Conservation (phyloP, 2,888 invertebrate species). For the Drosophila diplacantha region DNA sequence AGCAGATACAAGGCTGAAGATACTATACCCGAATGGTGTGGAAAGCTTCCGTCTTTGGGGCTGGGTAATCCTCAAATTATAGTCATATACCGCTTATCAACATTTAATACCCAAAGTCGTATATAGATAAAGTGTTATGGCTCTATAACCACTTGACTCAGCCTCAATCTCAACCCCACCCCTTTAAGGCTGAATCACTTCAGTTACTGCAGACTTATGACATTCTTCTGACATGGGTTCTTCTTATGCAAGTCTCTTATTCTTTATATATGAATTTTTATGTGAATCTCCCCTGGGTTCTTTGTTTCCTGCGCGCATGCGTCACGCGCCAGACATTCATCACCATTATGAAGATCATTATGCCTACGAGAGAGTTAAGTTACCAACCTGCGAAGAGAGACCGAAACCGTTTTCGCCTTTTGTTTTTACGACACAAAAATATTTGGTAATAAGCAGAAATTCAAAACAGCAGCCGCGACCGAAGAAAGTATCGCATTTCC, state of each 20-base stretch:
- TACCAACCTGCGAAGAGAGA: conserved; percentile 54
- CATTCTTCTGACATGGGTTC: conserved; percentile 10
- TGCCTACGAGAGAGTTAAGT: conserved; percentile 44
- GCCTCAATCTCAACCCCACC: background rate
- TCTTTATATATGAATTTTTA: background rate
- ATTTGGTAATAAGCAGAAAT: conserved; percentile 67
- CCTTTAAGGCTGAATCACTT: conserved; percentile 8
- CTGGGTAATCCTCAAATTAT: conserved; percentile 14
- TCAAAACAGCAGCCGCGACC: conserved; percentile 32
- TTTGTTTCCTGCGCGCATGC: conserved; percentile 33
- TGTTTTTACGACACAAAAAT: conserved; percentile 42
- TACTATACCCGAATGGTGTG: conserved; percentile 20
- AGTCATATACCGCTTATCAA: conserved; percentile 4
- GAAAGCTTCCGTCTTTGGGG: conserved; percentile 31
- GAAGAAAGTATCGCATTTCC: conserved; percentile 65
- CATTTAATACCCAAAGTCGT: conserved; percentile 2
- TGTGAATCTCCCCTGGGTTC: conserved; percentile 6
- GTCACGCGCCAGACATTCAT: conserved; percentile 31
- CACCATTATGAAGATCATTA: conserved; percentile 24
- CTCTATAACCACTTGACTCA: conserved; percentile 11
- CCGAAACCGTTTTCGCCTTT: conserved; percentile 30
- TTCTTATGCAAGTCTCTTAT: conserved; percentile 6
- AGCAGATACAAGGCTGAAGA: conserved; percentile 14
- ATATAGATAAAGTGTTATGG: conserved; percentile 11
- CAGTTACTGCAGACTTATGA: background rate